Evolutionary conservation across 1,140 invertebrate species (phyloP), one percentile per base, ranked within the genome.

Genomic region (Laodelphax striatellus): DNA sequence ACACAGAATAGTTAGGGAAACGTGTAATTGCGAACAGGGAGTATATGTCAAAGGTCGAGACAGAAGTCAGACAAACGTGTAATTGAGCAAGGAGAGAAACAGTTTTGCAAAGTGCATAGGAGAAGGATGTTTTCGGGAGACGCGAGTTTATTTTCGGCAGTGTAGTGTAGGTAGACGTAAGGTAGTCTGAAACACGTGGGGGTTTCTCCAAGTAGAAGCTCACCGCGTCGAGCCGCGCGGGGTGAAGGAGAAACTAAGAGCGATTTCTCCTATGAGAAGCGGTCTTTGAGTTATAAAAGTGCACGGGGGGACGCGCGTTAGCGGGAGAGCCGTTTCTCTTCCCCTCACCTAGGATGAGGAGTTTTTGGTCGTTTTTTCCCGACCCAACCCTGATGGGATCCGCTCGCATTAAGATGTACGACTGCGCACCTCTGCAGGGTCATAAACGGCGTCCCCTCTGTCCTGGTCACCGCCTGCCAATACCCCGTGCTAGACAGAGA

Each of bases 181-280:
- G 24, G 24, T 28, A 28, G 24, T 28, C 24, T 38, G 34, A 11
- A 38, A 38, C 34, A 38, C 34, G 34, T 38, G 34, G 34, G 34
- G 34, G 34, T 38, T 38, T 38, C 34, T 38, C 34, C 34, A 38
- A 38, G 9, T 38, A 5, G 10, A 38, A n/a, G n/a, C n/a, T n/a
- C n/a, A n/a, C n/a, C n/a, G n/a, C 8, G 34, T 9, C 11, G 34
- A 1, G 34, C 9, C 3, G 34, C 3, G 34, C 3, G 34, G 10
- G 34, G 5, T 38, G 10, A 38, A 38, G 34, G 34, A 44, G 46
- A 50, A 44, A 41, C 59, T 28, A 60, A 60, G 52, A 55, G 59
- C 59, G 9, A 55, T 60, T 52, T 44, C 59, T 60, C 59, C 59
- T 60, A 60, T 60, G 59, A 55, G 52, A 55, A 38, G 34, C 46